Conservation (phyloP, 2,797 vertebrate genomes). For the Sebastes trivittatus region DNA sequence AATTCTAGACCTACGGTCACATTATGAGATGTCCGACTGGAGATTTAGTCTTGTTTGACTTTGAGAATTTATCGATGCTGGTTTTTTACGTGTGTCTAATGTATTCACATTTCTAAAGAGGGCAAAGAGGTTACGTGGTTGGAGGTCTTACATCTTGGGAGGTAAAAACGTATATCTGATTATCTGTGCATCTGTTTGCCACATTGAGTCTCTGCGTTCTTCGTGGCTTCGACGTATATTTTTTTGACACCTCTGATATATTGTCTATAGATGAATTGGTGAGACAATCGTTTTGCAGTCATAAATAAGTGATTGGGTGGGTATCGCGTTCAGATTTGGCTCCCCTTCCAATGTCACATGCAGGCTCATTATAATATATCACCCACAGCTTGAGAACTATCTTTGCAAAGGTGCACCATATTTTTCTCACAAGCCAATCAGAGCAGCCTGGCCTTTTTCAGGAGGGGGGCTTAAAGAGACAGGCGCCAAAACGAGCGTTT, state of each 20-base stretch:
- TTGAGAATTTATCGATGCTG: not conserved
- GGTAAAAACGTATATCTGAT: not conserved
- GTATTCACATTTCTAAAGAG: not conserved
- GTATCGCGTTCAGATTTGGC: not conserved
- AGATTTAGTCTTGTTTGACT: not conserved
- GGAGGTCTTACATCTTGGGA: slow-evolving; percentile 5
- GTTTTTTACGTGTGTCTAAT: not conserved
- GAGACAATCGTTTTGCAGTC: not conserved
- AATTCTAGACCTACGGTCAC: not conserved
- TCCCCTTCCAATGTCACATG: not conserved
- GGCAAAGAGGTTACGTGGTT: not conserved
- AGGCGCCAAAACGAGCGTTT: too few relatives aligned
- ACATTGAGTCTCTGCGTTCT: slow-evolving; percentile 1
- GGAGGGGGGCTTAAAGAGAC: too few relatives aligned
- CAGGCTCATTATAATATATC: not conserved
- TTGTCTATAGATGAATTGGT: not conserved
- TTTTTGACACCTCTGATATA: not conserved
- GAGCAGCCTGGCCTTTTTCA: not conserved
- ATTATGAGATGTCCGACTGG: slow-evolving; percentile 3
- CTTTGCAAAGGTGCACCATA: not conserved
- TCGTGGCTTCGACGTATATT: not conserved
- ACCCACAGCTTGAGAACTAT: not conserved
- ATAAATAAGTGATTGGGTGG: not conserved
- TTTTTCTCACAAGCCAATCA: not conserved
- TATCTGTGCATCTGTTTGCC: slow-evolving; percentile 28